Percentiles rank a stretch among this genome's conserved stretches.
phyloP scores from a whole-genome alignment of 2,888 invertebrate species.

The Patella caerulea region DNA sequence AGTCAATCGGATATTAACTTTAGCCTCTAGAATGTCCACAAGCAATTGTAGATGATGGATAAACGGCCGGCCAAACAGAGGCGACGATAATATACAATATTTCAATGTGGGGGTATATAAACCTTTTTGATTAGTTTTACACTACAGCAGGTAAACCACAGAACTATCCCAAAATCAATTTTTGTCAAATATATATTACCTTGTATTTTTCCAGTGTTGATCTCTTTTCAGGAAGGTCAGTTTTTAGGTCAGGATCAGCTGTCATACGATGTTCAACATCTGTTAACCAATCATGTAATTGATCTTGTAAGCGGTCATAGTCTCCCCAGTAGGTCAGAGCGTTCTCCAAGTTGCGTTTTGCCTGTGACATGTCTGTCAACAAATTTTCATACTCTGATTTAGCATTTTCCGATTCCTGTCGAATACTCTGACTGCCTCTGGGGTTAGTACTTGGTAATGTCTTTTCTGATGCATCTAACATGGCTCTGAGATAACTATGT shows the following conservation, averaged over 20 bases:
- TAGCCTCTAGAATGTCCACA: too few relatives aligned
- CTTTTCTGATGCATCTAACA: conserved; percentile 91
- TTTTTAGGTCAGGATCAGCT: conserved; percentile 86
- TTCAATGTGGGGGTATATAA: too few relatives aligned
- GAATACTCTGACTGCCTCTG: conserved; percentile 88
- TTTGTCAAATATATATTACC: conserved; percentile 40
- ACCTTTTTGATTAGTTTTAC: too few relatives aligned
- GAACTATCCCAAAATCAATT: too few relatives aligned
- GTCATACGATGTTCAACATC: conserved; percentile 88
- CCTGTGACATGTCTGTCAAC: conserved; percentile 73
- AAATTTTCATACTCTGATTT: conserved; percentile 92
- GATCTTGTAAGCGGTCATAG: conserved; percentile 82
- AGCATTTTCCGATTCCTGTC: conserved; percentile 90
- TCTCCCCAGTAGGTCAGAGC: conserved; percentile 88
- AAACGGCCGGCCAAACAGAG: too few relatives aligned
- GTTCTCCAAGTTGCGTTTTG: conserved; percentile 81
- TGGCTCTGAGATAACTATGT: conserved; percentile 81
- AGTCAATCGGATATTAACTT: too few relatives aligned
- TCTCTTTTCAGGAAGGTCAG: conserved; percentile 92
- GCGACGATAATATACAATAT: too few relatives aligned
- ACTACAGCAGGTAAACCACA: too few relatives aligned
- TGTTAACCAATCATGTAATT: conserved; percentile 88
- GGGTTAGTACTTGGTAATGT: conserved; percentile 94
- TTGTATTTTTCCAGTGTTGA: conserved; percentile 90
- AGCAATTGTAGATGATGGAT: too few relatives aligned